phyloP scores from a whole-genome alignment of 2,113 vertebrate species.

The Rhadina sibilatrix region DNA sequence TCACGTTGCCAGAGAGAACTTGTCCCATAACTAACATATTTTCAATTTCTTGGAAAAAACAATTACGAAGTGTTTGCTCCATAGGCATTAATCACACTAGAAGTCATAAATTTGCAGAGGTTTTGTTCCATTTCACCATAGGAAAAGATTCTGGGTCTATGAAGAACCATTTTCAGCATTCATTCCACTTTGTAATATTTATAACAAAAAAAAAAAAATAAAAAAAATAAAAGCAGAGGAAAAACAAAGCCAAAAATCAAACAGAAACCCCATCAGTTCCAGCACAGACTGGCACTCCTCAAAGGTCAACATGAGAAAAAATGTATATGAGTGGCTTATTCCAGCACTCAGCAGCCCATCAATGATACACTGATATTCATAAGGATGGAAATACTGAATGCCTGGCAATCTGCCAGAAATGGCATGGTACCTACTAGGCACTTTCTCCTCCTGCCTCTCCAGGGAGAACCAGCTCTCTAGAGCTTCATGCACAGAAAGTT shows the following conservation, averaged over 20 bases:
- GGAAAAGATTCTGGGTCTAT: not conserved
- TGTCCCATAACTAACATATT: constrained; percentile 18
- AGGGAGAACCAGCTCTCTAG: not conserved
- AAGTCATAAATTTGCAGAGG: not conserved
- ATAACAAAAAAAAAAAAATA: not conserved
- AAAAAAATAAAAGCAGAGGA: rapidly evolving
- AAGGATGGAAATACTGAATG: not conserved
- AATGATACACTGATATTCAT: not conserved
- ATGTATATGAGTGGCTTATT: not conserved
- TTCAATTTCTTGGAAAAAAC: constrained; percentile 46
- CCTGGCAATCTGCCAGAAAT: not conserved
- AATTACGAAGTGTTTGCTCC: constrained; percentile 18
- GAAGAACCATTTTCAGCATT: not conserved
- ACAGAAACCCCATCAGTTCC: not conserved
- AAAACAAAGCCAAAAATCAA: not conserved
- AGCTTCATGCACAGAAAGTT: not conserved
- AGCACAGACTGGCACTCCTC: not conserved
- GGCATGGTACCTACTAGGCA: not conserved
- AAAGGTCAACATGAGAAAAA: not conserved
- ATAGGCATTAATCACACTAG: not conserved
- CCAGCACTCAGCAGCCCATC: not conserved
- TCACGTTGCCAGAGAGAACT: not conserved
- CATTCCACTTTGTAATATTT: not conserved
- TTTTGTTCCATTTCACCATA: not conserved
- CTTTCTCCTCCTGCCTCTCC: not conserved